phyloP scores from a whole-genome alignment of 1,140 invertebrate genomes.

The Yoshiicerus persimilis region DNA sequence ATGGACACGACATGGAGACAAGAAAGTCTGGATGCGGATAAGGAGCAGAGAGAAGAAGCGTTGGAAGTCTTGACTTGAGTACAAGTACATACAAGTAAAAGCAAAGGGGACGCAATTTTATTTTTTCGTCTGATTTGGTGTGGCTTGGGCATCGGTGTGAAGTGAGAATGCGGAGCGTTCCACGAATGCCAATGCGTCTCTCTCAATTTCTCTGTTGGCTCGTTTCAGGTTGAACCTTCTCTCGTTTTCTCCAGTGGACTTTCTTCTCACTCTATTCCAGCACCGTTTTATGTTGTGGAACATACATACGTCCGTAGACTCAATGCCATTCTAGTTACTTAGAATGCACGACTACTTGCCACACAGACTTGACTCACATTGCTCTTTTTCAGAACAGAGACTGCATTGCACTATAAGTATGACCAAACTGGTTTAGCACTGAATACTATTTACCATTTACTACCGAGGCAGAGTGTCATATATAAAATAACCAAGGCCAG shows the following conservation, averaged over 20 bases:
- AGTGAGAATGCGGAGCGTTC: conserved; percentile 15
- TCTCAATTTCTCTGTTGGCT: conserved; percentile 22
- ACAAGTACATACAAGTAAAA: background rate
- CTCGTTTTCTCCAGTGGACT: background rate
- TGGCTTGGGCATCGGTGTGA: conserved; percentile 1
- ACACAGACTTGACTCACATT: conserved; percentile 2
- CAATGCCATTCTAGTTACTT: background rate
- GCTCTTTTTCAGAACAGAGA: background rate
- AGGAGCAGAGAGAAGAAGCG: background rate
- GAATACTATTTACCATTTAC: background rate
- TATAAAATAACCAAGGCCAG: background rate
- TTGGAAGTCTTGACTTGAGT: background rate
- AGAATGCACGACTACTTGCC: conserved; percentile 6
- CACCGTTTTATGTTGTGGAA: too few species aligned
- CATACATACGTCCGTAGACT: background rate
- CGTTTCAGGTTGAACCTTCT: background rate
- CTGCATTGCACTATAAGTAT: background rate
- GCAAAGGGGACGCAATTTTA: background rate
- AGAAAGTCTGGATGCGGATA: background rate
- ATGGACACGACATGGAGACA: background rate
- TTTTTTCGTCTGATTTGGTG: background rate
- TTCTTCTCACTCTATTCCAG: background rate
- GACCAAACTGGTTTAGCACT: background rate
- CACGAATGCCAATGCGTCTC: conserved; percentile 17
- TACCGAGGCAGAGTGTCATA: background rate